Evolutionary conservation across 2,888 invertebrate genomes (phyloP).

Genomic region (Cephus rjabovi): DNA sequence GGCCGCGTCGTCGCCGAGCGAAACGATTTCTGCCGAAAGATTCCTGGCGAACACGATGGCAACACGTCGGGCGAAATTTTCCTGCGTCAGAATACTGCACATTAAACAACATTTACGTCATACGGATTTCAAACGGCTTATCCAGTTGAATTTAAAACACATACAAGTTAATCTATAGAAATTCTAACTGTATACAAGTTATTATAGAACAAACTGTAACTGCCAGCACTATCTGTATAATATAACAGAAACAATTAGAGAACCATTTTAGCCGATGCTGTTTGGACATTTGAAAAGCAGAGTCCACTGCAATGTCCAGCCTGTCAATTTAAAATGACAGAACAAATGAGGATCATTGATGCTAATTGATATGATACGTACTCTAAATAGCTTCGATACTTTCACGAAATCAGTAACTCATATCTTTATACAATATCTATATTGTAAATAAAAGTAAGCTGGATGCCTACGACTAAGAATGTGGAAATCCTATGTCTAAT

Average conservation of each 20-base stretch:
- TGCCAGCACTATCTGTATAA: background rate
- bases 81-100: conserved; percentile 55
- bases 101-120: background rate
- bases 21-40: conserved; percentile 71
- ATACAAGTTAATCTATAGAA: background rate
- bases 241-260: background rate
- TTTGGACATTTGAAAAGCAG: background rate
- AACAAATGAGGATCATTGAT: too few relatives aligned
- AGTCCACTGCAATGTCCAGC: background rate
- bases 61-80: conserved; percentile 74
- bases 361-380: background rate
- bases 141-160: background rate
- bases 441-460: background rate
- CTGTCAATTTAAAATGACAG: background rate
- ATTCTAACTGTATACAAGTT: background rate
- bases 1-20: conserved; percentile 59
- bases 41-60: conserved; percentile 73
- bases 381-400: background rate
- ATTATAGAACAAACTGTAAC: background rate
- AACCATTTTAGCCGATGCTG: background rate
- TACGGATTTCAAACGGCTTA: background rate
- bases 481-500: background rate
- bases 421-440: background rate
- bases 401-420: background rate
- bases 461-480: background rate